Evolutionary conservation across 2,888 invertebrate species (phyloP).

Genomic region (Melikaiella ostensackeni): DNA sequence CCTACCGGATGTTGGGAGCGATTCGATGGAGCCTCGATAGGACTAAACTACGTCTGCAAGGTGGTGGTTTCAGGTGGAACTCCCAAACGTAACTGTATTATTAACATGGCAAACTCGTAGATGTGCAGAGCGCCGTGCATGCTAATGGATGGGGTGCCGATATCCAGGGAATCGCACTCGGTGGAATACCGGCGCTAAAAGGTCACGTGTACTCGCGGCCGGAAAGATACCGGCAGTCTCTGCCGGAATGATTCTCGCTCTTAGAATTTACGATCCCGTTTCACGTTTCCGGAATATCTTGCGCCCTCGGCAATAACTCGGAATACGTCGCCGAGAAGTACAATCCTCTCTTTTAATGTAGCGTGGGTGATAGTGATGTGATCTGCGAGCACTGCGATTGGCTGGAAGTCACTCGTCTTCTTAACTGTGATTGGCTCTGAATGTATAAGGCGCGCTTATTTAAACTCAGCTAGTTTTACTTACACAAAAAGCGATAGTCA

Average conservation of each 20-base stretch:
- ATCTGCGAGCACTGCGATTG: too few species aligned
- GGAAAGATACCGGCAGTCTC: constrained; percentile 31
- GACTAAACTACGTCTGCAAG: constrained; percentile 19
- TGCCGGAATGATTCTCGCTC: constrained; percentile 30
- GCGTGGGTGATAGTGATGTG: too few species aligned
- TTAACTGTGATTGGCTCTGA: too few species aligned
- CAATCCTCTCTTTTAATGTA: too few species aligned
- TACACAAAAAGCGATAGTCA: too few species aligned
- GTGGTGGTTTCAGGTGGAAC: constrained; percentile 20
- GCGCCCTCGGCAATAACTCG: constrained; percentile 37
- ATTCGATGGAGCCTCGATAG: constrained; percentile 30
- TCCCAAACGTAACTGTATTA: constrained; percentile 35
- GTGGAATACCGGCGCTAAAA: constrained; percentile 22
- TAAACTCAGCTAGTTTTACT: too few species aligned
- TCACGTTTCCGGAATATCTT: constrained; percentile 32
- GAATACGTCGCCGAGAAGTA: constrained; percentile 30
- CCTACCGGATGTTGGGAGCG: constrained; percentile 20
- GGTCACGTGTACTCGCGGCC: constrained; percentile 40
- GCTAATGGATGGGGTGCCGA: constrained; percentile 38
- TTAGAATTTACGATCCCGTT: constrained; percentile 35
- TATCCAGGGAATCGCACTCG: constrained; percentile 33
- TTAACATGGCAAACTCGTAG: constrained; percentile 27
- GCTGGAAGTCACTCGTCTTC: too few species aligned
- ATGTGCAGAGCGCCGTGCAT: constrained; percentile 23
- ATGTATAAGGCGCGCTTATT: too few species aligned